Percentiles rank a stretch among this genome's conserved stretches.
These are phyloP conservation scores for Phalera bucephala DNA, from an alignment of 2,888 invertebrate genomes.

Conservation along the genomic window DNA sequence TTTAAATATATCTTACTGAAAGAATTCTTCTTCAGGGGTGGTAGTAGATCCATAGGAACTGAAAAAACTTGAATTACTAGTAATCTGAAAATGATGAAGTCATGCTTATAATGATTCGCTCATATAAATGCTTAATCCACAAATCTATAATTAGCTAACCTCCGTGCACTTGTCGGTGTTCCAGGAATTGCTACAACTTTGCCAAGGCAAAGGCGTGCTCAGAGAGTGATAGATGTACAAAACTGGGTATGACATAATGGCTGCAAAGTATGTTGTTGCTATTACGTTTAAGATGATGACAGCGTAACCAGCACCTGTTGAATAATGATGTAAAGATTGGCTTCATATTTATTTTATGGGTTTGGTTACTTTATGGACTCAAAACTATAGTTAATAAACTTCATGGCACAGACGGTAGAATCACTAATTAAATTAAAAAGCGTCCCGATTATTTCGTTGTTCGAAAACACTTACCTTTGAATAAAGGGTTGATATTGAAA, in stretches of 20 bases:
- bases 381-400: no score
- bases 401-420: no score
- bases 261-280: slow-evolving; percentile 92
- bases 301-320: slow-evolving; percentile 92
- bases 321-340: no score
- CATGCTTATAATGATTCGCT: slow-evolving; percentile 1
- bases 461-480: slow-evolving; percentile 92
- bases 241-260: slow-evolving; percentile 93
- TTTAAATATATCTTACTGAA: slow-evolving; percentile 84
- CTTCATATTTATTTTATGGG: no score
- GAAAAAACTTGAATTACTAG: slow-evolving; percentile 56
- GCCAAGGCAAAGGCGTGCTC: slow-evolving; percentile 88
- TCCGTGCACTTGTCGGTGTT: slow-evolving; percentile 89
- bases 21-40: slow-evolving; percentile 92
- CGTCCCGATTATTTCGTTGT: no score
- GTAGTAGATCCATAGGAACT: slow-evolving; percentile 63
- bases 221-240: slow-evolving; percentile 90
- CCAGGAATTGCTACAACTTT: slow-evolving; percentile 90
- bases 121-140: slow-evolving; percentile 10
- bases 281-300: slow-evolving; percentile 91
- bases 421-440: no score
- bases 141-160: slow-evolving; percentile 56
- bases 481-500: slow-evolving; percentile 91
- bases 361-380: no score
- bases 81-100: slow-evolving; percentile 57